Percentiles rank a stretch among this genome's conserved stretches.
Evolutionary conservation across 2,888 invertebrate genomes (phyloP).

Genomic region (Calephelis perditalis): DNA sequence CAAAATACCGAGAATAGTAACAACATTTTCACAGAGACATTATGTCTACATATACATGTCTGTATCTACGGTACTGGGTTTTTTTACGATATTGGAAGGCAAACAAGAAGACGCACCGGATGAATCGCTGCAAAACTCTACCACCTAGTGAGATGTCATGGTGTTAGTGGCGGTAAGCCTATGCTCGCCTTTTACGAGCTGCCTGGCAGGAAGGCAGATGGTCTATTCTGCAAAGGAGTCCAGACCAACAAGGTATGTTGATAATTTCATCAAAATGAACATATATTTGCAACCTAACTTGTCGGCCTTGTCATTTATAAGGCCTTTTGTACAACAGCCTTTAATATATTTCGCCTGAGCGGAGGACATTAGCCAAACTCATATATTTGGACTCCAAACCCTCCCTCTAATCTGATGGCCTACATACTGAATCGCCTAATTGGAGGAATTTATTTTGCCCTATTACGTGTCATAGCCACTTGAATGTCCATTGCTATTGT

Average conservation of each 20-base stretch:
- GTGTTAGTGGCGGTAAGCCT: no score
- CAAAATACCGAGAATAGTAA: no score
- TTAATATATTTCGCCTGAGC: constrained; percentile 43
- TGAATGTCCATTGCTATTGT: constrained; percentile 13
- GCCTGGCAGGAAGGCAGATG: no score
- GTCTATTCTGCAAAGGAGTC: no score
- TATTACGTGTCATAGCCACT: constrained; percentile 10
- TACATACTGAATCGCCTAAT: constrained; percentile 53
- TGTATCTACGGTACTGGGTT: no score
- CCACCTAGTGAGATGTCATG: no score
- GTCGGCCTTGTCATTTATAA: not conserved
- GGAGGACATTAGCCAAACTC: constrained; percentile 53
- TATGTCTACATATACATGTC: no score
- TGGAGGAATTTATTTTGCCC: constrained; percentile 36
- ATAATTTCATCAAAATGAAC: not conserved
- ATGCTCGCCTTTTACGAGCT: no score
- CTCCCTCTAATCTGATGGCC: constrained; percentile 60
- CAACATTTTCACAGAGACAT: no score
- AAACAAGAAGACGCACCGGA: no score
- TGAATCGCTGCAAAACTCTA: no score
- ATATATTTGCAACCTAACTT: not conserved
- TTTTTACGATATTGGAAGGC: no score
- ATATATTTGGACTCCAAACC: constrained; percentile 42
- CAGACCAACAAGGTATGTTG: not conserved
- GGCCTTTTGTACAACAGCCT: constrained; percentile 10